These are phyloP conservation scores for Poeciliopsis occidentalis DNA, from an alignment of 2,113 vertebrate genomes.

Conservation along the genomic window DNA sequence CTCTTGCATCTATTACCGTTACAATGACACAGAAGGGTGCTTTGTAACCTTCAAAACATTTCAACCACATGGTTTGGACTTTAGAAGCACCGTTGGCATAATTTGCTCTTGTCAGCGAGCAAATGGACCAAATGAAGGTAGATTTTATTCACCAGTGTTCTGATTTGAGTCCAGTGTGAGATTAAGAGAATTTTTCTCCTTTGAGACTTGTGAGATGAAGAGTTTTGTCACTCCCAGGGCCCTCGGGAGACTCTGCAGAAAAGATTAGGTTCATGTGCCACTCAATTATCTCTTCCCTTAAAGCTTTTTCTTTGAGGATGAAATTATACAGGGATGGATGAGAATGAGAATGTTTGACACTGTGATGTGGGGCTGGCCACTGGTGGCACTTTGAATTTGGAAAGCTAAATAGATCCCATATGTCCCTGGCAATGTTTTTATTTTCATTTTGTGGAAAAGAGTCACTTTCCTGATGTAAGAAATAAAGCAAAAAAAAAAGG, in stretches of 20 bases:
- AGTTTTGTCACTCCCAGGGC: conserved; percentile 53
- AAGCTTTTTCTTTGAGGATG: conserved; percentile 67
- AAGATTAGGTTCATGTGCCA: conserved; percentile 72
- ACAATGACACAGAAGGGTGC: conserved; percentile 13
- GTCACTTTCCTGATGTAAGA: conserved; percentile 35
- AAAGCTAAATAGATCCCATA: conserved; percentile 63
- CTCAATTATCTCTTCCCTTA: conserved; percentile 70
- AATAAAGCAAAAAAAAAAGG: not conserved
- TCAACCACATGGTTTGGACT: conserved; percentile 13
- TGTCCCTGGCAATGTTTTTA: conserved; percentile 59
- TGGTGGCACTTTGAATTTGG: conserved; percentile 51
- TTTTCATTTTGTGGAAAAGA: conserved; percentile 54
- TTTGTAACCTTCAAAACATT: conserved; percentile 25
- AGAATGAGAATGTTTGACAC: conserved; percentile 53
- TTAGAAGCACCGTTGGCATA: not conserved
- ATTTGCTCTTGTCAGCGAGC: conserved; percentile 15
- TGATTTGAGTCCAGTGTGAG: conserved; percentile 47
- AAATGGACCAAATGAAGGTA: conserved; percentile 32
- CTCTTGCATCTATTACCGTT: not conserved
- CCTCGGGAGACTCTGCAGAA: conserved; percentile 57
- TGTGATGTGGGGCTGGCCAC: conserved; percentile 59
- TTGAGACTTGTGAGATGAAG: conserved; percentile 64
- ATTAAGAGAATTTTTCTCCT: conserved; percentile 64
- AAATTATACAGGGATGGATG: conserved; percentile 68
- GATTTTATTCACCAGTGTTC: conserved; percentile 30